These are phyloP conservation scores for Notocelia uddmanniana DNA, from an alignment of 2,888 invertebrate species.

Conservation along the genomic window DNA sequence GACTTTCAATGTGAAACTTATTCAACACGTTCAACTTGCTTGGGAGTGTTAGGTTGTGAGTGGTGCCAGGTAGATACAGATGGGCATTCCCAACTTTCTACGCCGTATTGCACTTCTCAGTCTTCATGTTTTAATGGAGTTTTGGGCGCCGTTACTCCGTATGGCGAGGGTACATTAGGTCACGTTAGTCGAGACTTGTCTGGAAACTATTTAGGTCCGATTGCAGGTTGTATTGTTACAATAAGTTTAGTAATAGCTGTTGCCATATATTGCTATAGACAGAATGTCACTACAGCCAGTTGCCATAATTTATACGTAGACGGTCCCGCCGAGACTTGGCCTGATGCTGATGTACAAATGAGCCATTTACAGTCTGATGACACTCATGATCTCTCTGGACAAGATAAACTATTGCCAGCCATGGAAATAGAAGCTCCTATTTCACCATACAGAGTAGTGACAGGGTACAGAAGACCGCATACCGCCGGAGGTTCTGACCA, in stretches of 20 bases:
- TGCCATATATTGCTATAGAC: conserved; percentile 94
- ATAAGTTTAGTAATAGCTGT: conserved; percentile 92
- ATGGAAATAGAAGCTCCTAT: conserved; percentile 89
- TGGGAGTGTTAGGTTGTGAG: conserved; percentile 94
- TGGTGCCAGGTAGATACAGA: conserved; percentile 95
- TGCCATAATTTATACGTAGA: conserved; percentile 82
- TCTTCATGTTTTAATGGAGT: conserved; percentile 95
- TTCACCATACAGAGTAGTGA: conserved; percentile 95
- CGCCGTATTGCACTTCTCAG: conserved; percentile 93
- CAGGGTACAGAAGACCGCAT: conserved; percentile 91
- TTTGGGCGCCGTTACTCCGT: conserved; percentile 93
- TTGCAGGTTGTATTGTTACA: conserved; percentile 94
- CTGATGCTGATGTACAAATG: conserved; percentile 88
- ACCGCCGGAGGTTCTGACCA: conserved; percentile 95
- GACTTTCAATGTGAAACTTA: conserved; percentile 89
- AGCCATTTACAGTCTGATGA: conserved; percentile 91
- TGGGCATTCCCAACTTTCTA: conserved; percentile 87
- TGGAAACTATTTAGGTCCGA: conserved; percentile 91
- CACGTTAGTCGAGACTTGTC: conserved; percentile 78
- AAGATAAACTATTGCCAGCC: conserved; percentile 88
- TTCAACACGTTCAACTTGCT: conserved; percentile 87
- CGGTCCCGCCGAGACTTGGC: conserved; percentile 82
- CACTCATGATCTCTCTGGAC: conserved; percentile 87
- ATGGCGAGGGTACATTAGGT: conserved; percentile 89
- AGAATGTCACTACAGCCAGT: conserved; percentile 84